Conservation (phyloP, 2,797 vertebrate species). For the Labroides dimidiatus region DNA sequence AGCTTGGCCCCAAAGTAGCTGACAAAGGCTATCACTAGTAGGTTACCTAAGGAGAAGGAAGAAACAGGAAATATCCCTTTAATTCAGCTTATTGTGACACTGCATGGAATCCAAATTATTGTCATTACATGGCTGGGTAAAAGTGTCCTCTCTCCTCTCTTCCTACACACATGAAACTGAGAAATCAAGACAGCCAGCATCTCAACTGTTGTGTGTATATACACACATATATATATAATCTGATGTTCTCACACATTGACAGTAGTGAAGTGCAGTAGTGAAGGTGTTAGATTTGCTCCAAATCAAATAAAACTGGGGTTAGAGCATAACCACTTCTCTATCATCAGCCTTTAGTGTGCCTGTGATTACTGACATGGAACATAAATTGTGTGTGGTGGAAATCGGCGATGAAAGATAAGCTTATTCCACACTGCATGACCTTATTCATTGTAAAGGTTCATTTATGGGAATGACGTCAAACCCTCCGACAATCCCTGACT, state of each 20-base stretch:
- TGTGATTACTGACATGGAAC: constrained; percentile 9
- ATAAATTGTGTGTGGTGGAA: constrained; percentile 10
- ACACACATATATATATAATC: not conserved
- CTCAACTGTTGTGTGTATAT: not conserved
- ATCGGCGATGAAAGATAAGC: constrained; percentile 17
- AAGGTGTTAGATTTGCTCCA: not conserved
- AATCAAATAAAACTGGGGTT: constrained; percentile 2
- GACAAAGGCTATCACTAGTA: constrained; percentile 82
- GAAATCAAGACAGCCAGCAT: no score
- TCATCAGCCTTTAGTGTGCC: not conserved
- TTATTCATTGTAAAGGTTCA: constrained; percentile 19
- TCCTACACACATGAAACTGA: no score
- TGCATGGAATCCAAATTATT: not conserved
- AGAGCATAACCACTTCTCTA: not conserved
- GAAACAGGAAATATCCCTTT: not conserved
- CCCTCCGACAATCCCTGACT: not conserved
- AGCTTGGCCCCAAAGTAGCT: constrained; percentile 85
- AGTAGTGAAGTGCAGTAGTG: not conserved
- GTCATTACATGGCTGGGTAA: no score
- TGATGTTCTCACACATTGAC: constrained; percentile 5
- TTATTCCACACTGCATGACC: constrained; percentile 8
- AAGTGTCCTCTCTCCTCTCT: no score
- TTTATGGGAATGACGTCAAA: constrained; percentile 34
- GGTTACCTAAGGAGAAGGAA: constrained; percentile 72
- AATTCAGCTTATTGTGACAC: not conserved